Evolutionary conservation across 2,888 invertebrate species (phyloP).

Genomic region (Heteromurus nitidus): DNA sequence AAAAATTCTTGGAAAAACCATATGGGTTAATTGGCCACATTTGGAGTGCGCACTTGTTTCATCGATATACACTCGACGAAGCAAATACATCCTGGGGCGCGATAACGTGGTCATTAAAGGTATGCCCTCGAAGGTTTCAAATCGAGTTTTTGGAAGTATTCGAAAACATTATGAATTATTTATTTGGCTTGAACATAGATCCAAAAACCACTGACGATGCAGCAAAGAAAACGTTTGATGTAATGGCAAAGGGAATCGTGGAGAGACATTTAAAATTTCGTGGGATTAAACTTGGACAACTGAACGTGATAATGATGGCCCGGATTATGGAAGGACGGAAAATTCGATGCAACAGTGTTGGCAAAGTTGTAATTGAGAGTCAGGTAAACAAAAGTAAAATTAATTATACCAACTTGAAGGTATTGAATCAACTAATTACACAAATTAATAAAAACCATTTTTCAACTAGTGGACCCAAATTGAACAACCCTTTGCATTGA

Average conservation of each 20-base stretch:
- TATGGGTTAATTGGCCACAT: constrained; percentile 95
- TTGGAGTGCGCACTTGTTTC: constrained; percentile 76
- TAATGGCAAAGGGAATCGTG: constrained; percentile 61
- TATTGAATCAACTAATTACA: not conserved
- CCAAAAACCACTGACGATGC: constrained; percentile 52
- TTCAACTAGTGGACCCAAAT: constrained; percentile 80
- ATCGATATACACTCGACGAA: constrained; percentile 59
- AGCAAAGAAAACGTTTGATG: constrained; percentile 60
- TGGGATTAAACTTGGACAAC: constrained; percentile 86
- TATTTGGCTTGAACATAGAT: constrained; percentile 49
- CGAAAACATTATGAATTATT: not conserved
- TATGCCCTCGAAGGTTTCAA: constrained; percentile 11
- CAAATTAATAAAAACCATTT: constrained; percentile 1
- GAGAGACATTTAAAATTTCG: constrained; percentile 80
- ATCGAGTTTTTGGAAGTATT: not conserved
- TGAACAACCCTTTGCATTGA: constrained; percentile 82
- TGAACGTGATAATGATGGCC: constrained; percentile 81
- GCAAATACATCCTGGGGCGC: constrained; percentile 53
- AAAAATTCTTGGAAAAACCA: constrained; percentile 82
- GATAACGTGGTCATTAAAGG: constrained; percentile 57
- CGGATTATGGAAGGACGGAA: constrained; percentile 83
- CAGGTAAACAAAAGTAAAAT: constrained; percentile 74
- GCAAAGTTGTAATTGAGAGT: constrained; percentile 81
- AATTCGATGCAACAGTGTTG: constrained; percentile 80
- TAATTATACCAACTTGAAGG: too few relatives aligned